Evolutionary conservation across 2,888 invertebrate genomes (phyloP).

Genomic region (Agonopterix alstromeriana): DNA sequence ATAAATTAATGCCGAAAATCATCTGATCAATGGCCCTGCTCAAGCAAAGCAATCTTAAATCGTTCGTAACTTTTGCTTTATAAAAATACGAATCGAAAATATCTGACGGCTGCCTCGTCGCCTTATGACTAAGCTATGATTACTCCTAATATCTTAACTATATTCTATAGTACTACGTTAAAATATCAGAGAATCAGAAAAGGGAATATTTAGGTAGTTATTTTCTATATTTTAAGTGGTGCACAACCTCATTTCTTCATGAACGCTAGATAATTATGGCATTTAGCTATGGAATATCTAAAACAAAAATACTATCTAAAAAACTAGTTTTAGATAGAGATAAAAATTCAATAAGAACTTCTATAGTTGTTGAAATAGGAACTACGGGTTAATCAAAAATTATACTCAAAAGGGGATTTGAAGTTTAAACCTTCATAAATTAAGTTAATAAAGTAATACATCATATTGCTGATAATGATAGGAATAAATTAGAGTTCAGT

Average conservation of each 20-base stretch:
- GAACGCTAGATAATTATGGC: constrained; percentile 71
- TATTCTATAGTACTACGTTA: constrained; percentile 64
- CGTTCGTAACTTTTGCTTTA: constrained; percentile 73
- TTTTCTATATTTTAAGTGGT: constrained; percentile 70
- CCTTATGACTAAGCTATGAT: constrained; percentile 70
- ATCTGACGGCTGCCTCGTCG: constrained; percentile 68
- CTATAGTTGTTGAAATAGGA: constrained; percentile 53
- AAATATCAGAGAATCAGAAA: constrained; percentile 77
- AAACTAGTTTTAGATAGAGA: constrained; percentile 48
- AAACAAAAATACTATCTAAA: constrained; percentile 48
- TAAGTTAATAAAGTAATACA: constrained; percentile 2
- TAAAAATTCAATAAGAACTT: constrained; percentile 36
- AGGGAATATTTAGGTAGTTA: constrained; percentile 69
- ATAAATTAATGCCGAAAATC: constrained; percentile 13
- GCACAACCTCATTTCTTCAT: constrained; percentile 77
- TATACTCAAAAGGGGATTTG: not conserved
- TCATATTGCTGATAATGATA: not conserved
- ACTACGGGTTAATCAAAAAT: constrained; percentile 44
- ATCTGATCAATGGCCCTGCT: constrained; percentile 61
- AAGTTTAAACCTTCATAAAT: constrained; percentile 5
- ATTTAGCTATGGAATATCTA: constrained; percentile 60
- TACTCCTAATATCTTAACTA: constrained; percentile 64
- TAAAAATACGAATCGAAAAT: constrained; percentile 77
- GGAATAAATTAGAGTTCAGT: not conserved
- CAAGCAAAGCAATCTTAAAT: constrained; percentile 69